phyloP scores from a whole-genome alignment of 2,888 invertebrate species.

The Hypena proboscidalis region DNA sequence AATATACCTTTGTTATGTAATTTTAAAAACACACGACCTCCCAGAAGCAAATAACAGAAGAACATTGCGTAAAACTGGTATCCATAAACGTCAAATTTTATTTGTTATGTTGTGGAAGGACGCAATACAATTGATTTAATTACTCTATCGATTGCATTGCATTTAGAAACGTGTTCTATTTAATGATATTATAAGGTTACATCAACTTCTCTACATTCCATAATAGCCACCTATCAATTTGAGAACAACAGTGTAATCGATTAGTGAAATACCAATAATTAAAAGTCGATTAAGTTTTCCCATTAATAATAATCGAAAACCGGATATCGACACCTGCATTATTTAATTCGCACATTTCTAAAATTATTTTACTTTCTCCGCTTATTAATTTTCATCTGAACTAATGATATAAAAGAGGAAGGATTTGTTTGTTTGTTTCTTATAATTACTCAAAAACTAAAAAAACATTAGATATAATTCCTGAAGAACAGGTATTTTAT shows the following conservation, averaged over 20 bases:
- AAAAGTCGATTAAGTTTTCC: conserved; percentile 26
- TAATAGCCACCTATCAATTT: conserved; percentile 15
- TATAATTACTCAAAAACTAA: no score
- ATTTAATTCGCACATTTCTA: conserved; percentile 23
- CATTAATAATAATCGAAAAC: conserved; percentile 13
- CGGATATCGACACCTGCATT: conserved; percentile 24
- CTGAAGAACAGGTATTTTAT: no score
- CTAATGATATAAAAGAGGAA: no score
- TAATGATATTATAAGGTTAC: conserved; percentile 10
- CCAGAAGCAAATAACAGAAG: background rate
- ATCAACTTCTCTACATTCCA: conserved; percentile 19
- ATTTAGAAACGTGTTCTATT: conserved; percentile 23
- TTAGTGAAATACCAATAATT: conserved; percentile 34
- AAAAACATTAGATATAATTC: no score
- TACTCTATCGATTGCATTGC: conserved; percentile 12
- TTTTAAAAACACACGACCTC: no score
- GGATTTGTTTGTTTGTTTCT: no score
- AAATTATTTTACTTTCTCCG: conserved; percentile 30
- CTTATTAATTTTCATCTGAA: conserved; percentile 9
- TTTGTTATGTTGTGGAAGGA: conserved; percentile 7
- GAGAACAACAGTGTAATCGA: conserved; percentile 20
- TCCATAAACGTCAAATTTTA: conserved; percentile 5
- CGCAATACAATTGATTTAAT: conserved; percentile 4
- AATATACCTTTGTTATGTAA: no score
- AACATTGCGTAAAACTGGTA: background rate